Base-by-base conservation (phyloP, 2,113 vertebrate species). In the Paracanthobrama guichenoti region DNA sequence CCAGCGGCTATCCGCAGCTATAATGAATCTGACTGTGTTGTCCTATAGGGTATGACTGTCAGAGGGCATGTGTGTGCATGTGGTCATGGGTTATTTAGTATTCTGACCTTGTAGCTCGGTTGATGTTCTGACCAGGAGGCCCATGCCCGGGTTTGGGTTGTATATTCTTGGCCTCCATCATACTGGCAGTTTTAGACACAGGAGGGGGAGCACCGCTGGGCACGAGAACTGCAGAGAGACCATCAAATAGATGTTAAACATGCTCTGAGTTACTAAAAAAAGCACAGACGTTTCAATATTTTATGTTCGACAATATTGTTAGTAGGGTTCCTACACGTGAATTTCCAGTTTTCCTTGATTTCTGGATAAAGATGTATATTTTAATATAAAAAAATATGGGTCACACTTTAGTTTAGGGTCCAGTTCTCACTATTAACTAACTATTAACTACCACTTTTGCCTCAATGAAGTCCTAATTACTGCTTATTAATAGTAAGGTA, bases 151-250 rank as follows among this genome's bases (percentile, higher is more conserved):
- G 90, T 92, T 97, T 99, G 2, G 94, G 89, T 75, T 97, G 96
- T 83, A 96, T 91, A 91, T 71, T 96, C 93, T 97, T 87, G 55
- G 94, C 91, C 86, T 99, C 98, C 59, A 98, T 94, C 80, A 95
- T 89, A 39, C 94, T 92, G 81, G 93, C 91, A 6, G 94, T 93
- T 92, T 97, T 99, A 12, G 94, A 92, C 66, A 94, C 93, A 0
- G 96, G 92, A 90, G 94, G 91, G 0, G 95, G 93, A 26, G 94
- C 92, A 2, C 92, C 91, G 3, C 76, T 55, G 59, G 94, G 85
- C 77, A 93, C 93, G 81, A 96, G 92, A 74, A 95, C 93, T 94
- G 86, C 22, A 76, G 11, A 74, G 24, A 84, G 0, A 46, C 18
- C 2, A 10, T 20, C 55, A 59, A 31, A 69, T 42, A 39, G 66